These are phyloP conservation scores for Ylistrum balloti DNA, from an alignment of 1,140 invertebrate genomes.

Conservation along the genomic window DNA sequence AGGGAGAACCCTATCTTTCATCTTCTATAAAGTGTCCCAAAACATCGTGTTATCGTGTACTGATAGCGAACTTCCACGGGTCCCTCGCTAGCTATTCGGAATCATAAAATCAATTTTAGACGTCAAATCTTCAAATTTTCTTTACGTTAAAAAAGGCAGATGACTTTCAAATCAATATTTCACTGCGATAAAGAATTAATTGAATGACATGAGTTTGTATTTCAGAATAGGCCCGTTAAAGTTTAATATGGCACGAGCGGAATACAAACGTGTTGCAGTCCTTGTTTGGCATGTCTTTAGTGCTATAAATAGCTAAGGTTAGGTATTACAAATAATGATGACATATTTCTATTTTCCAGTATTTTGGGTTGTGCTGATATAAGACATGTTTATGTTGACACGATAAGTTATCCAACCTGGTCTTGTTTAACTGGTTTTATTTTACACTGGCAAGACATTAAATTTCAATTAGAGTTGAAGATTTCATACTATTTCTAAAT, in stretches of 20 bases:
- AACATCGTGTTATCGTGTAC: neutral
- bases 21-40: neutral
- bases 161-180: slow-evolving; percentile 24
- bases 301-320: no score
- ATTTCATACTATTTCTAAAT: no score
- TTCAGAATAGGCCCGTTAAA: neutral
- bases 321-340: no score
- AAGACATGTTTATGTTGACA: no score
- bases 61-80: neutral
- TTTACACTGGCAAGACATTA: no score
- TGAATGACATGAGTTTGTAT: slow-evolving; percentile 5
- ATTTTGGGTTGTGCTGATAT: no score
- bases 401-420: no score
- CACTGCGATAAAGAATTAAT: neutral
- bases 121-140: neutral
- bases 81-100: neutral
- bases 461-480: no score
- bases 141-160: neutral
- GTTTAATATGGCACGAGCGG: neutral
- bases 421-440: no score
- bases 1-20: neutral
- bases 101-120: slow-evolving; percentile 5
- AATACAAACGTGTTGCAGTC: neutral
- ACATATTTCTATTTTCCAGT: no score
- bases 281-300: no score